A percentile compares a stretch with the other conserved stretches of the same genome.
phyloP scores from a whole-genome alignment of 2,113 vertebrate species.

The Grammomys dolichurus region DNA sequence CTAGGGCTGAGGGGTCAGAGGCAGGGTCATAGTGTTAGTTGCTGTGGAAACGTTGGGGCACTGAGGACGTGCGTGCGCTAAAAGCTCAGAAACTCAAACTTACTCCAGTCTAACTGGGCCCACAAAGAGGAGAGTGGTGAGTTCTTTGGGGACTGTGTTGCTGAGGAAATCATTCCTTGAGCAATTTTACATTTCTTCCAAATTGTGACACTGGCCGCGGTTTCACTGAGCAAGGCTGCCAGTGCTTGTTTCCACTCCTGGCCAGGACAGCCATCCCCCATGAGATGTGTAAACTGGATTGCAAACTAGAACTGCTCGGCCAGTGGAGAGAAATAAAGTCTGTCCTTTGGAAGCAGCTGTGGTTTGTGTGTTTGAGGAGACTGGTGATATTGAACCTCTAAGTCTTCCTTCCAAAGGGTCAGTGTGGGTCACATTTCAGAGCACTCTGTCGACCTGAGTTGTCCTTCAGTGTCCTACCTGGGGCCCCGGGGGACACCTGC shows the following conservation, averaged over 20 bases:
- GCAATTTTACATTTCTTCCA: not conserved
- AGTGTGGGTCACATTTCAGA: not conserved
- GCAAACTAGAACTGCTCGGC: not conserved
- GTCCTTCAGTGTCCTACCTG: rapidly evolving
- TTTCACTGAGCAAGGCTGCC: not conserved
- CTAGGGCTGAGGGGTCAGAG: not conserved
- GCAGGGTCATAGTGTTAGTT: not conserved
- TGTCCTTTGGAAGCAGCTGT: not conserved
- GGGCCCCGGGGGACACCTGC: not conserved
- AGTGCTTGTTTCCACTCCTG: rapidly evolving
- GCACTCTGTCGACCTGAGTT: not conserved
- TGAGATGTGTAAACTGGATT: not conserved
- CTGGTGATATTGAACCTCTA: not conserved
- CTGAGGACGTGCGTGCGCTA: not conserved
- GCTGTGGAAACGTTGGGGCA: not conserved
- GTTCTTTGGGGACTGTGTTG: not conserved
- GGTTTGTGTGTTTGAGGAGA: not conserved
- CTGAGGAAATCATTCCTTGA: not conserved
- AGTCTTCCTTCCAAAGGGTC: not conserved
- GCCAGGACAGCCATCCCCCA: not conserved
- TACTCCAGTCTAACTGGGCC: not conserved
- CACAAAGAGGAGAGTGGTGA: not conserved
- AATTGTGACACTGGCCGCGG: not conserved
- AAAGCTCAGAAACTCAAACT: not conserved
- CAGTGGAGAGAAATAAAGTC: slow-evolving; percentile 66